Evolutionary conservation across 1,140 invertebrate species (phyloP).

Genomic region (honey bee (Apis mellifera)): DNA sequence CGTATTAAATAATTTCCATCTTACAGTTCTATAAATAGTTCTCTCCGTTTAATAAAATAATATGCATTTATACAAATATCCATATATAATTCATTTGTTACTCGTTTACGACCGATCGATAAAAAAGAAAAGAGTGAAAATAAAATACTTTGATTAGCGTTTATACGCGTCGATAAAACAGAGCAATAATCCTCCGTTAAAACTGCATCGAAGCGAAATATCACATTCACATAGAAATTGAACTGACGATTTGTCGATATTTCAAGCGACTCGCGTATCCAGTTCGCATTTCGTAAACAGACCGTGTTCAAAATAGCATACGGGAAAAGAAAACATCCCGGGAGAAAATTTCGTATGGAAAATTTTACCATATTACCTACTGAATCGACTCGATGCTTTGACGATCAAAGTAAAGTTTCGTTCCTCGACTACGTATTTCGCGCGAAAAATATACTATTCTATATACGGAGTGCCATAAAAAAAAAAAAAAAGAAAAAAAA

Average conservation of each 20-base stretch:
- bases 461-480: no score
- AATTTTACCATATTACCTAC: neutral
- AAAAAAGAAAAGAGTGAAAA: neutral
- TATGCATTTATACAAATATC: no score
- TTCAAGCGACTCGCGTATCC: neutral
- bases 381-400: neutral
- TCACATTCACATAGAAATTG: conserved; percentile 28
- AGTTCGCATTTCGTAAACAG: conserved; percentile 22
- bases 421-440: no score
- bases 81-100: no score
- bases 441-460: no score
- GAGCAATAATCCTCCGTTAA: conserved; percentile 49
- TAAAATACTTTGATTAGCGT: neutral
- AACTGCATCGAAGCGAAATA: conserved; percentile 36
- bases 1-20: no score
- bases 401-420: neutral
- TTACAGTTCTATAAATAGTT: no score
- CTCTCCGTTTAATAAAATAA: no score
- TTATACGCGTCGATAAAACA: neutral
- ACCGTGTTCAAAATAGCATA: conserved; percentile 14
- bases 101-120: neutral
- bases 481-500: no score
- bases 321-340: neutral
- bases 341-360: neutral
- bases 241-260: conserved; percentile 24